Evolutionary conservation across 2,797 vertebrate species (phyloP), one percentile per base, ranked within the genome.

Genomic region (Halcyon chelicuti): DNA sequence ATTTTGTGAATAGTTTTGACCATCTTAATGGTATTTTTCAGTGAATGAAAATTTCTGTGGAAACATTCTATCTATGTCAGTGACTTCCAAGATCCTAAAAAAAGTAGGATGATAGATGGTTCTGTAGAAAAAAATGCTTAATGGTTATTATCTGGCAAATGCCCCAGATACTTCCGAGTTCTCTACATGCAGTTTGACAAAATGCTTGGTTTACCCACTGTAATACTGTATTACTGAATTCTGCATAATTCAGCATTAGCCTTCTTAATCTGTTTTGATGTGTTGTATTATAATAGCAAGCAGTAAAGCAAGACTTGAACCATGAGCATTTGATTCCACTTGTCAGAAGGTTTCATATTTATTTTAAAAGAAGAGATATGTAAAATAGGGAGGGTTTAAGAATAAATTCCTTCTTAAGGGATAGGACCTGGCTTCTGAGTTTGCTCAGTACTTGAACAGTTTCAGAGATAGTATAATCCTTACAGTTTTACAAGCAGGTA

Each of bases 211-310:
- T 96, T 96, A 65, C 65, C 57, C 21, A 28, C 75, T 85, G 20
- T 73, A 93, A 82, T 92, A 93, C 87, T 74, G 12, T 90, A 18
- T 67, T 91, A 94, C 72, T 86, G 76, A 88, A 65, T 95, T 93
- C 93, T 93, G 79, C 91, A 95, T 96, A 96, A 94, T 95, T 95
- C 78, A 86, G 85, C 76, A 92, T 96, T 95, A 95, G 18, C 20
- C 18, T 39, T 47, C 65, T 79, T 96, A 94, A 94, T 95, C 94
- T 95, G 51, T 96, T 96, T 88, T 84, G 90, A 83, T 95, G 58
- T 67, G 76, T 94, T 37, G 65, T 88, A 75, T 39, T 92, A 79
- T 84, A 96, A 75, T 47, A 84, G 51, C 54, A 88, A 75, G 65
- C 65, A 65, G 46, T 86, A 90, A 86, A 86, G 79, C 31, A 68